These are phyloP conservation scores for Cnemophilus loriae DNA, from an alignment of 2,113 vertebrate genomes.

Conservation along the genomic window DNA sequence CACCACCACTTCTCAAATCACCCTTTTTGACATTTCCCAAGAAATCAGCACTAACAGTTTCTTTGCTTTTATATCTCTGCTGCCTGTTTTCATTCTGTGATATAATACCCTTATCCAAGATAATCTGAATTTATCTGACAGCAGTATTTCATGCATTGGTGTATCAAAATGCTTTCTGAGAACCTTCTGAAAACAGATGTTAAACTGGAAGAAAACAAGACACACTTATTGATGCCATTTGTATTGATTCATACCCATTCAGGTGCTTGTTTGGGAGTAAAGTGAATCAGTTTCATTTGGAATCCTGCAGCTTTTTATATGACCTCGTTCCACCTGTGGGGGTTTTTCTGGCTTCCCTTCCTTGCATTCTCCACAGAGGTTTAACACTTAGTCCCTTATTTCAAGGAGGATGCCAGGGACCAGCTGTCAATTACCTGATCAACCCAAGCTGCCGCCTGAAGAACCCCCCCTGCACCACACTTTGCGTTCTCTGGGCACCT, in stretches of 20 bases:
- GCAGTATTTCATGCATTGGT: neutral
- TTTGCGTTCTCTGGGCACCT: neutral
- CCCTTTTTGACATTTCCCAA: neutral
- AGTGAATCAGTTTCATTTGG: neutral
- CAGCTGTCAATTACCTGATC: neutral
- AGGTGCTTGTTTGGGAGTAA: neutral
- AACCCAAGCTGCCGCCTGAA: neutral
- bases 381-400: neutral
- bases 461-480: neutral
- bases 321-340: neutral
- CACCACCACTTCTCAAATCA: neutral
- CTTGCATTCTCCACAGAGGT: neutral
- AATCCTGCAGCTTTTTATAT: neutral
- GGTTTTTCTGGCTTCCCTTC: neutral
- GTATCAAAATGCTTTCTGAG: neutral
- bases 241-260: neutral
- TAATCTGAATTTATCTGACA: neutral
- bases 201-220: neutral
- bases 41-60: neutral
- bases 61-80: neutral
- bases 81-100: neutral
- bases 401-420: neutral
- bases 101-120: neutral
- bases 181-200: neutral
- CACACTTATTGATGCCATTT: neutral